Evolutionary conservation across 2,797 vertebrate species (phyloP).

Genomic region (Sebastes vulpes): DNA sequence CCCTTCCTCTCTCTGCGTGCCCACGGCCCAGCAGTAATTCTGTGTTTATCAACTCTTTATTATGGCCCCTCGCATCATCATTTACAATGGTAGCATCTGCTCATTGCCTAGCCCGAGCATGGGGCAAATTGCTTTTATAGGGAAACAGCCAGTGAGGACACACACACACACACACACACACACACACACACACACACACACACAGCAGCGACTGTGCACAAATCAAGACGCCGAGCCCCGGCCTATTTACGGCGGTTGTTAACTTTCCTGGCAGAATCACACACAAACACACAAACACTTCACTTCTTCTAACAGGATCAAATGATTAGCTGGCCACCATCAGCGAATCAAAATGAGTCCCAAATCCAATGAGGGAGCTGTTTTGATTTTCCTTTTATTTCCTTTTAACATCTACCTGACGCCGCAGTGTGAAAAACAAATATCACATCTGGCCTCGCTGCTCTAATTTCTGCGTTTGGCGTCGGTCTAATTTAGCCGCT

Average conservation of each 20-base stretch:
- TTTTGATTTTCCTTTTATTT: constrained; percentile 68
- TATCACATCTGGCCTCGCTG: constrained; percentile 82
- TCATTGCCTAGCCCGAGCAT: constrained; percentile 88
- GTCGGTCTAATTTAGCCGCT: constrained; percentile 78
- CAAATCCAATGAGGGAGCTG: constrained; percentile 77
- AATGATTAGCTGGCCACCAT: constrained; percentile 86
- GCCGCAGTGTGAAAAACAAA: constrained; percentile 81
- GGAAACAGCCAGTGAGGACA: constrained; percentile 82
- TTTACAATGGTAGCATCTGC: constrained; percentile 91
- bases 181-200: constrained; percentile 10
- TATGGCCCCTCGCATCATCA: constrained; percentile 88
- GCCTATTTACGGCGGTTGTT: constrained; percentile 84
- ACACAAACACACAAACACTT: constrained; percentile 78
- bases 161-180: constrained; percentile 66
- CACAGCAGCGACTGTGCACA: constrained; percentile 67
- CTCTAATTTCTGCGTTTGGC: constrained; percentile 82
- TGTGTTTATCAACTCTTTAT: constrained; percentile 92
- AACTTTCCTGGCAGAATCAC: constrained; percentile 75
- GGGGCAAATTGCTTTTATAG: constrained; percentile 92
- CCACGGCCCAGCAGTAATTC: constrained; percentile 86
- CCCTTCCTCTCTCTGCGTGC: constrained; percentile 61
- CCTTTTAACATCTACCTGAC: constrained; percentile 75
- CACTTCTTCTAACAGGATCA: constrained; percentile 85
- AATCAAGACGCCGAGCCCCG: constrained; percentile 80
- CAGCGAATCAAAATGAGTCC: constrained; percentile 81